Evolutionary conservation across 2,113 vertebrate species (phyloP).

Genomic region (Garra rufa): DNA sequence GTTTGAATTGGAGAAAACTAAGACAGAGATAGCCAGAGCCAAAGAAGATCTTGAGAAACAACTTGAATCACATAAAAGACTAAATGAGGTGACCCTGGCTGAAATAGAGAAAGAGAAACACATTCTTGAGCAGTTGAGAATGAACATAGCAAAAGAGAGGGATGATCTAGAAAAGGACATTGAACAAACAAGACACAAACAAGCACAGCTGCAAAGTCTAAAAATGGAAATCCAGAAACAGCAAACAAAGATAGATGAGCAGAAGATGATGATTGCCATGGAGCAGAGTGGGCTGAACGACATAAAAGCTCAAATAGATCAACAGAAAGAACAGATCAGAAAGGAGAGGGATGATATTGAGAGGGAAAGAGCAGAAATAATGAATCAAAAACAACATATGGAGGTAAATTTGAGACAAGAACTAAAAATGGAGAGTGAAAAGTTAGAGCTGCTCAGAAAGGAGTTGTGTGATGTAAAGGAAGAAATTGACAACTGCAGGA

Average conservation of each 20-base stretch:
- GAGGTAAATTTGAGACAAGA: background rate
- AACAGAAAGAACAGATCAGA: background rate
- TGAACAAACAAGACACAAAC: background rate
- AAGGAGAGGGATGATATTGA: conserved; percentile 3
- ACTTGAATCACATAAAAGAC: conserved; percentile 23
- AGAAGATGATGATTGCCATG: background rate
- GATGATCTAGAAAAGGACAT: conserved; percentile 11
- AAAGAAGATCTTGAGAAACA: conserved; percentile 46
- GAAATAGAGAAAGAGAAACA: conserved; percentile 42
- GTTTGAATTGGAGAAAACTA: conserved; percentile 16
- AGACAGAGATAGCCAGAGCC: conserved; percentile 23
- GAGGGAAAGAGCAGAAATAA: background rate
- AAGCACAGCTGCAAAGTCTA: background rate
- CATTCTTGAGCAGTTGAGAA: conserved; percentile 36
- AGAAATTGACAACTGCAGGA: background rate
- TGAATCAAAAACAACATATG: conserved; percentile 10
- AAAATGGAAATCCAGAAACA: background rate
- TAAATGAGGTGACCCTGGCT: background rate
- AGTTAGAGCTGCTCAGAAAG: conserved; percentile 6
- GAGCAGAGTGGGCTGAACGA: background rate
- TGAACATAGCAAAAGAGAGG: conserved; percentile 14
- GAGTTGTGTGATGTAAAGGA: background rate
- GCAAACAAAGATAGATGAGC: background rate
- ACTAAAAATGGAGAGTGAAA: conserved; percentile 25
- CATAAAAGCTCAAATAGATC: background rate